Evolutionary conservation across 2,888 invertebrate species (phyloP), one percentile per base, ranked within the genome.

Genomic region (Pemphredon lugubris): DNA sequence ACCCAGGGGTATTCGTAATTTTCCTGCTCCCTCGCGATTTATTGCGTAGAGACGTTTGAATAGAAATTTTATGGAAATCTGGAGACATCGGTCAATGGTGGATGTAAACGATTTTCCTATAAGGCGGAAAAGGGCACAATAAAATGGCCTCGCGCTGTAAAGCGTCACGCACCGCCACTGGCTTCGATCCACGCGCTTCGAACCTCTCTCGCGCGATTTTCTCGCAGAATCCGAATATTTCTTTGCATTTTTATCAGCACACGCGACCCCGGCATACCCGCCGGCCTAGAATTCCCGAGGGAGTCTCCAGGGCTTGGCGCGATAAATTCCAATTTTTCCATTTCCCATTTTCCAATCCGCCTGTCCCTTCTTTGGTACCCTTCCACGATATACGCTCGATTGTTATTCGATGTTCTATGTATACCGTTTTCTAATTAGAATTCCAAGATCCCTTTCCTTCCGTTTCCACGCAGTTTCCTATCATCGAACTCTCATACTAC

Each of bases 311-410:
- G 16, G 11, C 50, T 4, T 40, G 6, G 61, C 72, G 48, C 72
- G 48, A 71, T 73, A 73, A 71, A 73, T 73, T 53, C 60, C 73
- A 70, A 66, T 66, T 71, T 66, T 47, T 30, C 34, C 65, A 37
- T 32, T 34, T 65, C 59, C 50, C 30, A 55, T 65, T n/a, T n/a
- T 40, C 47, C 47, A 32, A 67, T 71, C 66, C 26, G 48, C 45
- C 66, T 48, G 57, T 66, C 42, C 45, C 55, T n/a, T n/a, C n/a
- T n/a, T n/a, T n/a, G n/a, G n/a, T n/a, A n/a, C n/a, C n/a, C n/a
- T n/a, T n/a, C n/a, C n/a, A n/a, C n/a, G n/a, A n/a, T n/a, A n/a
- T n/a, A n/a, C n/a, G n/a, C n/a, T n/a, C n/a, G n/a, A n/a, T n/a
- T n/a, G n/a, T n/a, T n/a, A n/a, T n/a, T n/a, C n/a, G n/a, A n/a